Evolutionary conservation across 2,888 invertebrate genomes (phyloP).

Genomic region (Leucoma salicis): DNA sequence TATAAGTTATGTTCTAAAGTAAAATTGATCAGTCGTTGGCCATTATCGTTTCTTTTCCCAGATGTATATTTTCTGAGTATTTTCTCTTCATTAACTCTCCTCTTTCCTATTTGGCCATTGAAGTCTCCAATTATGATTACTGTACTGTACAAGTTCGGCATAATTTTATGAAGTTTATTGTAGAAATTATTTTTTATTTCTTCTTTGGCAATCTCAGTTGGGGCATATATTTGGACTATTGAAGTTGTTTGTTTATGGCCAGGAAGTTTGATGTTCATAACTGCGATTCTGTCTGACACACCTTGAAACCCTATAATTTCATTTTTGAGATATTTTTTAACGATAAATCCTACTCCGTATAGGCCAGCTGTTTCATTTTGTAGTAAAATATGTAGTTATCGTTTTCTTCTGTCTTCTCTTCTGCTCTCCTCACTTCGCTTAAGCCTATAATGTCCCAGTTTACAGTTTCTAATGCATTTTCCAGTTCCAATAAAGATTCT

Average conservation of each 20-base stretch:
- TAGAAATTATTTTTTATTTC: constrained; percentile 6
- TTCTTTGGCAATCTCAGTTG: constrained; percentile 2
- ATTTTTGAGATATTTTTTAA: neutral
- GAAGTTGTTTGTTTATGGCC: constrained; percentile 2
- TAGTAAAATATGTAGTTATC: constrained; percentile 1
- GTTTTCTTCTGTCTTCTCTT: constrained; percentile 2
- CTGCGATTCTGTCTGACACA: constrained; percentile 1
- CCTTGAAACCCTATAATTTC: neutral
- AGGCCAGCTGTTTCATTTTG: neutral
- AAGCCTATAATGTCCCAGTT: constrained; percentile 2
- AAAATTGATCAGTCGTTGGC: neutral
- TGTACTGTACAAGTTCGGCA: neutral
- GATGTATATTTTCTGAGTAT: neutral
- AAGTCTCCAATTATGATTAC: constrained; percentile 3
- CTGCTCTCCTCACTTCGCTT: constrained; percentile 2
- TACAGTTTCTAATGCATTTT: neutral
- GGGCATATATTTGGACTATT: constrained; percentile 4
- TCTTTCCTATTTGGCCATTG: neutral
- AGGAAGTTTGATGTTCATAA: constrained; percentile 1
- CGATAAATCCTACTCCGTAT: constrained; percentile 1
- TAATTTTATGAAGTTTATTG: neutral
- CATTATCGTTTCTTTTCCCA: constrained; percentile 2
- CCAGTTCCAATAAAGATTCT: neutral
- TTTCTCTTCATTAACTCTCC: constrained; percentile 2
- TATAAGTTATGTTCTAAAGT: constrained; percentile 1